Conservation (phyloP, 2,888 invertebrate genomes). For the Quadroppia sp. region DNA sequence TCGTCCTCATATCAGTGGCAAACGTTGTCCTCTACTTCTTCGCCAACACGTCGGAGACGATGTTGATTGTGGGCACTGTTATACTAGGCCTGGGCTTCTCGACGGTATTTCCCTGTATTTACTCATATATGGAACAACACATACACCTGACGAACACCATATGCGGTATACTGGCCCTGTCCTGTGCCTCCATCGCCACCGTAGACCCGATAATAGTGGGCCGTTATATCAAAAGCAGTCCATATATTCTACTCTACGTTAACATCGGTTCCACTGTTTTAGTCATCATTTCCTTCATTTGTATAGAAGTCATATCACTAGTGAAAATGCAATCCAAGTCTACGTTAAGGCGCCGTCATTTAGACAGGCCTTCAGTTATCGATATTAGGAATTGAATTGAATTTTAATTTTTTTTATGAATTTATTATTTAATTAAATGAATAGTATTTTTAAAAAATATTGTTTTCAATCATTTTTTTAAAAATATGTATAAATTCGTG, state of each 20-base stretch:
- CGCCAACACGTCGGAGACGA: constrained; percentile 49
- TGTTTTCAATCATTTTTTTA: too few species aligned
- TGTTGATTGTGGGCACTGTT: constrained; percentile 54
- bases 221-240: constrained; percentile 51
- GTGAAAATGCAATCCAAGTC: neutral
- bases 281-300: constrained; percentile 30
- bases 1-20: constrained; percentile 51
- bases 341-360: neutral
- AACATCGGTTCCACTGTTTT: constrained; percentile 50
- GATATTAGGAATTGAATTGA: neutral
- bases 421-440: neutral
- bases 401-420: neutral
- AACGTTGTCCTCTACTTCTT: constrained; percentile 51
- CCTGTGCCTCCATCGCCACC: constrained; percentile 55
- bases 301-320: constrained; percentile 1
- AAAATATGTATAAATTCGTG: too few species aligned
- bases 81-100: constrained; percentile 55
- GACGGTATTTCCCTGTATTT: constrained; percentile 55
- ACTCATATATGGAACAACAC: constrained; percentile 55
- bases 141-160: constrained; percentile 55
- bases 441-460: too few species aligned
- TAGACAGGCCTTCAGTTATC: too few species aligned
- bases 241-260: constrained; percentile 53
- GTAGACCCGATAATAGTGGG: constrained; percentile 53
- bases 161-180: constrained; percentile 54